Percentiles rank a stretch among this genome's conserved stretches.
Evolutionary conservation across 2,797 vertebrate species (phyloP).

Genomic region (Helarctos malayanus): DNA sequence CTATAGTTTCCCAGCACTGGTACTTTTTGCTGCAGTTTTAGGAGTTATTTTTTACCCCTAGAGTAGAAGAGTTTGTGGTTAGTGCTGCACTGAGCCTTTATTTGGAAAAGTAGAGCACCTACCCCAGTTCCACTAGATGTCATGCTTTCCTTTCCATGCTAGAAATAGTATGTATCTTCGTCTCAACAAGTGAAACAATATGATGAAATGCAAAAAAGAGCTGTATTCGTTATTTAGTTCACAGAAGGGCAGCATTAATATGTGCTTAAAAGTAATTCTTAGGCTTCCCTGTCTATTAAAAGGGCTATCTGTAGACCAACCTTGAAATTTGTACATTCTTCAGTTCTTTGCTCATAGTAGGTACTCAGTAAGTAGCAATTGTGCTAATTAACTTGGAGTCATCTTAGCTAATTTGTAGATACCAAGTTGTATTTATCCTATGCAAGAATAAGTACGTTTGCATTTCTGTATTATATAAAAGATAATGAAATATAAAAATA

Average conservation of each 20-base stretch:
- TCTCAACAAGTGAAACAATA: slow-evolving; percentile 13
- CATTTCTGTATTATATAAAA: slow-evolving; percentile 1
- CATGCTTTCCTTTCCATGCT: slow-evolving; percentile 51
- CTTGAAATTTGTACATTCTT: neutral
- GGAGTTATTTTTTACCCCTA: neutral
- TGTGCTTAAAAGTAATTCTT: neutral
- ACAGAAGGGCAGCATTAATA: neutral
- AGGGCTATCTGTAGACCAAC: neutral
- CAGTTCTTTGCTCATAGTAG: neutral
- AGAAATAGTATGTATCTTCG: neutral
- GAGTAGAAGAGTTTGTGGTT: slow-evolving; percentile 37
- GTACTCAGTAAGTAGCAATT: neutral
- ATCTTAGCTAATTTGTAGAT: slow-evolving; percentile 10
- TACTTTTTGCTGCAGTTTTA: slow-evolving; percentile 27
- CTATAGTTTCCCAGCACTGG: neutral
- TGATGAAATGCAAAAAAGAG: neutral
- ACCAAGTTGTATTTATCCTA: neutral
- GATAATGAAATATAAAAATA: neutral
- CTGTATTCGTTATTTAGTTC: slow-evolving; percentile 51
- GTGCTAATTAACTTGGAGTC: neutral
- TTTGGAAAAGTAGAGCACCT: neutral
- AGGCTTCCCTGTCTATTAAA: neutral
- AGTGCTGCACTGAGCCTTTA: neutral
- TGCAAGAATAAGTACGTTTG: neutral
- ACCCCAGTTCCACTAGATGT: slow-evolving; percentile 63